Percentiles rank a stretch among this genome's conserved stretches.
phyloP scores from a whole-genome alignment of 1,140 invertebrate species.

The Caenorhabditis tropicalis region DNA sequence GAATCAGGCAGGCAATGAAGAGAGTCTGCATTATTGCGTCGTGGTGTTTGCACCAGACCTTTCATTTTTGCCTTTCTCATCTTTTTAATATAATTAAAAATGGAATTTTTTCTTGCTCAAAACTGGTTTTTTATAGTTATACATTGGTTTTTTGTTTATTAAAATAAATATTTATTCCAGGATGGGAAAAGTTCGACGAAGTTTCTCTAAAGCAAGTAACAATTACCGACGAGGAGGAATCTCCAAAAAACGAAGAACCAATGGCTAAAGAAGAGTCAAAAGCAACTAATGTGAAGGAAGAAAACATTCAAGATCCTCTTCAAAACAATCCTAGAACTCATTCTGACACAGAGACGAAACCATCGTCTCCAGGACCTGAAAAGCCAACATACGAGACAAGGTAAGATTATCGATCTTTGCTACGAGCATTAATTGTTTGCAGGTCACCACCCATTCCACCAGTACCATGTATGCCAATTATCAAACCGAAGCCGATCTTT shows the following conservation, averaged over 20 bases:
- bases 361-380: background rate
- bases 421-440: background rate
- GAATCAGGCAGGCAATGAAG: no score
- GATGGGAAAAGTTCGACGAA: constrained; percentile 37
- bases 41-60: background rate
- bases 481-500: background rate
- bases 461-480: background rate
- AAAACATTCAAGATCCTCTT: background rate
- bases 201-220: background rate
- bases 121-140: no score
- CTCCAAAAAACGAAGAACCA: background rate
- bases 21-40: background rate
- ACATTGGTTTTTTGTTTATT: no score
- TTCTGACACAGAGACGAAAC: background rate
- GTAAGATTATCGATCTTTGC: background rate
- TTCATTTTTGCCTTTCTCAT: background rate
- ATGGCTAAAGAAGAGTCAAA: background rate
- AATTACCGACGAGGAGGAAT: background rate
- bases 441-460: background rate
- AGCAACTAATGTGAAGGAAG: background rate
- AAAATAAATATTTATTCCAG: background rate
- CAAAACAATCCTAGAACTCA: background rate
- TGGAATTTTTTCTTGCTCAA: no score
- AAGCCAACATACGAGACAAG: background rate
- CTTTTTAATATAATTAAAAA: background rate